Evolutionary conservation across 2,888 invertebrate genomes (phyloP), one percentile per base, ranked within the genome.

Genomic region (Cephonodes hylas): DNA sequence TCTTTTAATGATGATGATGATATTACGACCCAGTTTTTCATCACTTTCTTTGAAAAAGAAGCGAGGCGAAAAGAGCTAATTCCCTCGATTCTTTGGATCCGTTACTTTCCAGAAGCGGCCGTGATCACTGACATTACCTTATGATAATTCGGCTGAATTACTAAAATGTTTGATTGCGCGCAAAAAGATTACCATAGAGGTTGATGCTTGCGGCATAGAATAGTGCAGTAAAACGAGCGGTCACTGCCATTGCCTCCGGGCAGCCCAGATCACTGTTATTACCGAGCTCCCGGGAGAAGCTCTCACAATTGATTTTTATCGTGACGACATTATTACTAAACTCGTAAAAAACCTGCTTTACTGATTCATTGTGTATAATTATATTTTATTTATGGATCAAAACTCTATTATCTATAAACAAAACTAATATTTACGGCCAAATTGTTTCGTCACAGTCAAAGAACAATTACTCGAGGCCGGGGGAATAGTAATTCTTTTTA

Each of bases 261-360:
- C 60, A 20, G 63, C 63, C 63, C 71, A 70, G 76, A 85, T 80
- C 80, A 83, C 89, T 83, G 76, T 88, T 85, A 91, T 91, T 89
- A 86, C 72, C 72, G 64, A 74, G 88, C 87, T 87, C 75, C 88
- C 77, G 85, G 84, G 78, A 74, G n/a, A 79, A 66, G 79, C 81
- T 79, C 77, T 79, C 80, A 80, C 81, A 82, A 86, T 87, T 85
- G 89, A 89, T 89, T 88, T 82, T 85, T 89, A 89, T 89, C 89
- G 77, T 82, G 84, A 89, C 85, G 84, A 88, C 83, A 87, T 89
- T 85, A 89, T 88, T 84, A 85, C 79, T 74, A 76, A 79, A 65
- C 68, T 65, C 67, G 72, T 79, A 80, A 81, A 81, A 83, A 79
- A 72, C 68, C 70, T 64, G 75, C 75, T 79, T 81, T 79, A 76